phyloP scores from a whole-genome alignment of 2,888 invertebrate species.

The Noctua janthina region DNA sequence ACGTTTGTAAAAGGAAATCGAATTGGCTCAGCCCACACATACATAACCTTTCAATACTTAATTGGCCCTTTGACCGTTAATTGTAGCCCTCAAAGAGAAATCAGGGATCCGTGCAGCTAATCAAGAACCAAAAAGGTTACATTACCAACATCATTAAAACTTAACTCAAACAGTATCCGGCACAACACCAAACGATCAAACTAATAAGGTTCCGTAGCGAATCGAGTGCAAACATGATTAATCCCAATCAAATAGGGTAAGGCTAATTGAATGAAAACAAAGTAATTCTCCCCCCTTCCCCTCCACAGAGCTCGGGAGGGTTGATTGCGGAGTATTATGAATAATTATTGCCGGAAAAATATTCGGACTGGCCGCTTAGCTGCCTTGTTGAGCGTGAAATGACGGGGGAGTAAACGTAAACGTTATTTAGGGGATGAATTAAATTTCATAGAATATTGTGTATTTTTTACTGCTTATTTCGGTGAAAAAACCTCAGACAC shows the following conservation, averaged over 20 bases:
- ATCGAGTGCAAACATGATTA: conserved; percentile 64
- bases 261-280: conserved; percentile 71
- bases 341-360: conserved; percentile 54
- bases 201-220: conserved; percentile 62
- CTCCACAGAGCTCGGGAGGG: conserved; percentile 4
- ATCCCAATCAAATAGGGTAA: conserved; percentile 68
- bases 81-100: conserved; percentile 7
- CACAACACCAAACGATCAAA: conserved; percentile 38
- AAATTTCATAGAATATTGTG: not conserved
- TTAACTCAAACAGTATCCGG: conserved; percentile 46
- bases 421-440: conserved; percentile 18
- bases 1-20: conserved; percentile 19
- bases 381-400: conserved; percentile 29
- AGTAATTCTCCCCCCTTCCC: conserved; percentile 51
- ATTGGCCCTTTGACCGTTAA: conserved; percentile 24
- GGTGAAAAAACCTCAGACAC: no score
- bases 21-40: conserved; percentile 7
- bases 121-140: conserved; percentile 40
- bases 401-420: conserved; percentile 2
- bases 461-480: not conserved
- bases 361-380: conserved; percentile 45
- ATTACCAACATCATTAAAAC: conserved; percentile 40
- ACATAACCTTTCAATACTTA: not conserved
- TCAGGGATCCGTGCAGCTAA: conserved; percentile 25
- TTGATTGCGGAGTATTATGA: conserved; percentile 52